A percentile compares a stretch with the other conserved stretches of the same genome.
These are phyloP conservation scores for Leptodactylus fallax DNA, from an alignment of 2,797 vertebrate species.

Conservation along the genomic window DNA sequence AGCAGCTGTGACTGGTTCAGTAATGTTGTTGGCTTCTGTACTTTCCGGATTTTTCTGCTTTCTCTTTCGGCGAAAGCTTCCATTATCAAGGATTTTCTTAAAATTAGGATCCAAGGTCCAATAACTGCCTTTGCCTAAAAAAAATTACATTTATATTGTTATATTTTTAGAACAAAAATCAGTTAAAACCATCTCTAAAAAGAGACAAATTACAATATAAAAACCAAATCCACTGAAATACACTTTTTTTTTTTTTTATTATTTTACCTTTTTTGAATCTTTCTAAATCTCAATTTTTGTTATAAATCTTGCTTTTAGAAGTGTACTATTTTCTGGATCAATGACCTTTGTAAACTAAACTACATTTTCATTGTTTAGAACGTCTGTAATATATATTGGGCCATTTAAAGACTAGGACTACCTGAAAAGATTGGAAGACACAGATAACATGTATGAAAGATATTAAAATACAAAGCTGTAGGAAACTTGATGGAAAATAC, in stretches of 20 bases:
- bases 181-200: too few relatives aligned
- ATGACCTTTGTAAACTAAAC: not conserved
- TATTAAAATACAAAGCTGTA: not conserved
- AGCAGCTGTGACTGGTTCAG: slow-evolving; percentile 69
- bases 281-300: not conserved
- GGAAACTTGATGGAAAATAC: too few relatives aligned
- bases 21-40: slow-evolving; percentile 82
- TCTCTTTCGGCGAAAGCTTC: slow-evolving; percentile 94
- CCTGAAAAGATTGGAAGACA: not conserved
- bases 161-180: too few relatives aligned
- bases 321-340: not conserved
- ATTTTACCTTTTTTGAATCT: not conserved
- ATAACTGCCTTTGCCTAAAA: slow-evolving; percentile 91
- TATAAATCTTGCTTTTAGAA: too few relatives aligned
- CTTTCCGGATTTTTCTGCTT: too few relatives aligned
- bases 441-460: too few relatives aligned
- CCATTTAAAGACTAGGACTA: not conserved
- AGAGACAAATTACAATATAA: too few relatives aligned
- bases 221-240: not conserved
- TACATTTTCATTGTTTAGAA: not conserved
- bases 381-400: not conserved
- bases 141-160: not conserved
- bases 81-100: slow-evolving; percentile 99
- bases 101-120: slow-evolving; percentile 99
- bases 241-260: not conserved